Evolutionary conservation across 1,140 invertebrate species (phyloP).

Genomic region (Thaumetopoea pityocampa): DNA sequence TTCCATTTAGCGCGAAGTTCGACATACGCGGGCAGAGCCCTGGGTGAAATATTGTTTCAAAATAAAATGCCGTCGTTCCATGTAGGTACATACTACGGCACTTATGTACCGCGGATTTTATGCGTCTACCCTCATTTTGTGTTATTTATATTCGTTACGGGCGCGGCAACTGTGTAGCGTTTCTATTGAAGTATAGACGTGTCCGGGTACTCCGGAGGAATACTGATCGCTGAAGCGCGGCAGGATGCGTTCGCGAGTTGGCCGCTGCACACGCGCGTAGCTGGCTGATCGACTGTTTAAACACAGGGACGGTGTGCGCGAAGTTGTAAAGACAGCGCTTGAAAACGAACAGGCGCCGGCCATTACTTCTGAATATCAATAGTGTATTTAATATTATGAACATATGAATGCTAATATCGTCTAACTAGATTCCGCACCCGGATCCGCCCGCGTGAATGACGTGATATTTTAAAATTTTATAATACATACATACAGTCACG

Average conservation of each 20-base stretch:
- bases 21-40: too few relatives aligned
- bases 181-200: conserved; percentile 51
- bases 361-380: conserved; percentile 22
- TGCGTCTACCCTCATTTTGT: conserved; percentile 64
- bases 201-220: conserved; percentile 49
- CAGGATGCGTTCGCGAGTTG: conserved; percentile 36
- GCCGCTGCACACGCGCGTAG: conserved; percentile 41
- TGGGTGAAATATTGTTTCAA: too few relatives aligned
- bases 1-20: too few relatives aligned
- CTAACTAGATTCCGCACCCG: too few relatives aligned
- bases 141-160: conserved; percentile 68
- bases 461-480: too few relatives aligned
- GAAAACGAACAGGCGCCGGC: conserved; percentile 19
- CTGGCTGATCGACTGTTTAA: conserved; percentile 28
- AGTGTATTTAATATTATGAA: conserved; percentile 7
- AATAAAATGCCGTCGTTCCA: conserved; percentile 35
- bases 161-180: conserved; percentile 49
- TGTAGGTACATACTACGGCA: conserved; percentile 19
- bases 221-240: conserved; percentile 38
- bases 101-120: conserved; percentile 52
- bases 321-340: conserved; percentile 16
- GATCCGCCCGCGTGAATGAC: too few relatives aligned
- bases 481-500: too few relatives aligned
- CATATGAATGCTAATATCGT: conserved; percentile 2
- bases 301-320: conserved; percentile 18